phyloP scores from a whole-genome alignment of 2,888 invertebrate species.

The Latrodectus hesperus region DNA sequence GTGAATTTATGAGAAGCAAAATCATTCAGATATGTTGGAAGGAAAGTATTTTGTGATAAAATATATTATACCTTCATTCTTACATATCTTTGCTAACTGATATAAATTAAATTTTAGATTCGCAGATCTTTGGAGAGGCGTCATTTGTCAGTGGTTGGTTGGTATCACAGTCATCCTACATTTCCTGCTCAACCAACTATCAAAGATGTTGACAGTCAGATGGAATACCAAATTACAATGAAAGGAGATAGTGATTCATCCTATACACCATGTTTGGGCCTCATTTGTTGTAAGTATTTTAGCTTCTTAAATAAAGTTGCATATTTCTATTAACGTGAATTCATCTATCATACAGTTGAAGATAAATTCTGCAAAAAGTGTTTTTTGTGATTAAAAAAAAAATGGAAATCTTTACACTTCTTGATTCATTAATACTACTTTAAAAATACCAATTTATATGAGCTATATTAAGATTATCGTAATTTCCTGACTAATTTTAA shows the following conservation, averaged over 20 bases:
- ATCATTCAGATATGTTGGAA: too few species aligned
- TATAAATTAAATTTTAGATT: constrained; percentile 77
- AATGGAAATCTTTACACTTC: not conserved
- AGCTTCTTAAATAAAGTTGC: constrained; percentile 41
- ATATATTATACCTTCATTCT: too few species aligned
- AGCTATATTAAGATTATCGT: not conserved
- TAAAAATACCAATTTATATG: not conserved
- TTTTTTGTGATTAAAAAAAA: not conserved
- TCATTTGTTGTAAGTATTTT: constrained; percentile 87
- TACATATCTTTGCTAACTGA: too few species aligned
- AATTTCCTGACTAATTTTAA: not conserved
- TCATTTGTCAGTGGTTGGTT: constrained; percentile 88
- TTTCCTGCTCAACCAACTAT: constrained; percentile 83
- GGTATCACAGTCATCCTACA: constrained; percentile 92
- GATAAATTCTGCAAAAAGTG: not conserved
- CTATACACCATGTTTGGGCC: constrained; percentile 94
- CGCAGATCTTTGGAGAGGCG: constrained; percentile 87
- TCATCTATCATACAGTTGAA: not conserved
- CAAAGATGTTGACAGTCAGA: constrained; percentile 91
- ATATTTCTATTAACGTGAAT: not conserved
- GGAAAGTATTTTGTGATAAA: too few species aligned
- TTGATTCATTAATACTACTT: not conserved
- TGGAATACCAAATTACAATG: constrained; percentile 96
- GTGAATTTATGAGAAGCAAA: too few species aligned
- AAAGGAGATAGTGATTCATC: constrained; percentile 91